Evolutionary conservation across 2,113 vertebrate genomes (phyloP).

Genomic region (Vidua macroura): DNA sequence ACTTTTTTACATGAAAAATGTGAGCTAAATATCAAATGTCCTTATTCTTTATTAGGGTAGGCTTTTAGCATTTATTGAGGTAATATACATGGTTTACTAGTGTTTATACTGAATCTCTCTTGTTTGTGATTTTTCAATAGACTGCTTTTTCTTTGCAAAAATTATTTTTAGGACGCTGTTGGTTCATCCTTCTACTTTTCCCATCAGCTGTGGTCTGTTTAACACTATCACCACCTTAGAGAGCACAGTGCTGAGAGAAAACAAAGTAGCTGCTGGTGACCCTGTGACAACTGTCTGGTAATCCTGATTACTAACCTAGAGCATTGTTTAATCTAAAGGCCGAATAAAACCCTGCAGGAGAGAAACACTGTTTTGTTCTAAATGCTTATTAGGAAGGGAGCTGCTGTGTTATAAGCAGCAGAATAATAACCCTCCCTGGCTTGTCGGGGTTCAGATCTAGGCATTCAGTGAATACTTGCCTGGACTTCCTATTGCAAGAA

Average conservation of each 20-base stretch:
- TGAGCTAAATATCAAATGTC: not conserved
- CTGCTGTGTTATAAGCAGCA: not conserved
- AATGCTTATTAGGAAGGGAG: not conserved
- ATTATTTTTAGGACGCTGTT: not conserved
- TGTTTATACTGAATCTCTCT: not conserved
- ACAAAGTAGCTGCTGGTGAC: slow-evolving; percentile 42
- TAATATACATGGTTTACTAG: not conserved
- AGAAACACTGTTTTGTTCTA: slow-evolving; percentile 13
- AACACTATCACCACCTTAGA: not conserved
- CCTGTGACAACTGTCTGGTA: not conserved
- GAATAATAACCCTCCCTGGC: slow-evolving; percentile 12
- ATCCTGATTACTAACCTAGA: slow-evolving; percentile 13
- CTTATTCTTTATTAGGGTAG: not conserved
- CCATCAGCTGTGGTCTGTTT: not conserved
- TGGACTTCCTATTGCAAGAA: slow-evolving; percentile 8
- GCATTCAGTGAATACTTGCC: not conserved
- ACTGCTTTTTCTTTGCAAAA: slow-evolving; percentile 19
- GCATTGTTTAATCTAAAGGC: slow-evolving; percentile 26
- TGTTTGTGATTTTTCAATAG: not conserved
- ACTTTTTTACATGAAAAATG: not conserved
- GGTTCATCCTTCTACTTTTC: slow-evolving; percentile 7
- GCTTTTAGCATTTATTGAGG: not conserved
- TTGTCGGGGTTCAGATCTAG: slow-evolving; percentile 2
- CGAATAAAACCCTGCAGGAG: slow-evolving; percentile 46
- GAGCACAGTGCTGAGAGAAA: not conserved